A percentile compares a stretch with the other conserved stretches of the same genome.
phyloP scores from a whole-genome alignment of 2,113 vertebrate genomes.

The Heterochromis multidens region DNA sequence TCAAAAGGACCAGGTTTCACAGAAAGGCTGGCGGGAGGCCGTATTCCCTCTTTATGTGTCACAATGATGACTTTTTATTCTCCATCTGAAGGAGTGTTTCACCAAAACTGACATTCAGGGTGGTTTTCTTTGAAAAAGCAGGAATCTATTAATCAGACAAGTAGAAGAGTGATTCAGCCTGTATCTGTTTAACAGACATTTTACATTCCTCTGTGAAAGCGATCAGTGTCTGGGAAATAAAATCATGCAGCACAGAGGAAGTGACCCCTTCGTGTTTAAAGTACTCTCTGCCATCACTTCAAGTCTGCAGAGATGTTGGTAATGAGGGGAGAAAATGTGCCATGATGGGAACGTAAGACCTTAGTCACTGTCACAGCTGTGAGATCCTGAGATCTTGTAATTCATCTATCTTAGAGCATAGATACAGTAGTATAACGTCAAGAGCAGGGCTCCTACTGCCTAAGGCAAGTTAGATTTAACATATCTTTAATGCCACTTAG shows the following conservation, averaged over 20 bases:
- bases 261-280: background rate
- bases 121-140: background rate
- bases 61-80: slow-evolving; percentile 7
- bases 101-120: background rate
- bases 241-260: background rate
- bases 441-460: background rate
- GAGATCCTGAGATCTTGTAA: background rate
- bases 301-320: fast-evolving
- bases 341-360: fast-evolving
- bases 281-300: background rate
- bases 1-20: slow-evolving; percentile 24
- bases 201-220: background rate
- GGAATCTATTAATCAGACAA: background rate
- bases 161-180: background rate
- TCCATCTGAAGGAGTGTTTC: background rate
- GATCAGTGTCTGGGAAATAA: background rate
- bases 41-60: background rate
- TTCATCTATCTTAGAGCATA: background rate
- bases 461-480: fast-evolving
- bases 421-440: background rate
- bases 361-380: background rate
- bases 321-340: background rate
- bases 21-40: background rate
- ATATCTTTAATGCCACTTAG: background rate
- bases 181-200: background rate